A percentile compares a stretch with the other conserved stretches of the same genome.
These are phyloP conservation scores for Pangasius krempfi DNA, from an alignment of 2,797 vertebrate genomes.

Conservation along the genomic window DNA sequence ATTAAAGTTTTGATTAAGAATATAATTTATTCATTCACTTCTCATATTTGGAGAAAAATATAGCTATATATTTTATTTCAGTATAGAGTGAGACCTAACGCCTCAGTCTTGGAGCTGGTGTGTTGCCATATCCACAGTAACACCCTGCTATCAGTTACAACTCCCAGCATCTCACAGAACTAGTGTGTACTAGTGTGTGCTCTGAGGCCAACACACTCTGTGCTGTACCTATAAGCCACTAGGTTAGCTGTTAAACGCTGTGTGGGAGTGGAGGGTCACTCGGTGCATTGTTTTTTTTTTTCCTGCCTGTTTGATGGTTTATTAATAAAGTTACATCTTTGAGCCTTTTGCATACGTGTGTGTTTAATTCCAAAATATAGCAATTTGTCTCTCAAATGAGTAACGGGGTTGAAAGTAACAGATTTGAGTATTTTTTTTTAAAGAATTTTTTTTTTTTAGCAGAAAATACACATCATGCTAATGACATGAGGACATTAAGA, in stretches of 20 bases:
- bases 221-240: background rate
- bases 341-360: background rate
- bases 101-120: background rate
- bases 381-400: too few species aligned
- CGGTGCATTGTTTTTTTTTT: background rate
- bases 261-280: background rate
- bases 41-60: background rate
- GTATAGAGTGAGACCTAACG: background rate
- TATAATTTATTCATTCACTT: too few species aligned
- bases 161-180: background rate
- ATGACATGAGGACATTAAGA: too few species aligned
- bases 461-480: too few species aligned
- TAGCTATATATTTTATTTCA: background rate
- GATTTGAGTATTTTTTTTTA: too few species aligned
- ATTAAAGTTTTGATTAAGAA: background rate
- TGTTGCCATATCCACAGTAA: background rate
- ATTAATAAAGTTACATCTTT: conserved; percentile 11
- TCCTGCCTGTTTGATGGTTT: background rate
- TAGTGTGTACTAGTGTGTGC: background rate
- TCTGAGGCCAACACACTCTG: background rate
- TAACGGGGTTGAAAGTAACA: too few species aligned
- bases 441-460: too few species aligned
- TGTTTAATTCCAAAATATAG: too few species aligned
- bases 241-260: background rate
- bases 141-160: background rate